A percentile compares a stretch with the other conserved stretches of the same genome.
Conservation (phyloP, 2,888 invertebrate genomes). For the Lasioglossum calceatum region DNA sequence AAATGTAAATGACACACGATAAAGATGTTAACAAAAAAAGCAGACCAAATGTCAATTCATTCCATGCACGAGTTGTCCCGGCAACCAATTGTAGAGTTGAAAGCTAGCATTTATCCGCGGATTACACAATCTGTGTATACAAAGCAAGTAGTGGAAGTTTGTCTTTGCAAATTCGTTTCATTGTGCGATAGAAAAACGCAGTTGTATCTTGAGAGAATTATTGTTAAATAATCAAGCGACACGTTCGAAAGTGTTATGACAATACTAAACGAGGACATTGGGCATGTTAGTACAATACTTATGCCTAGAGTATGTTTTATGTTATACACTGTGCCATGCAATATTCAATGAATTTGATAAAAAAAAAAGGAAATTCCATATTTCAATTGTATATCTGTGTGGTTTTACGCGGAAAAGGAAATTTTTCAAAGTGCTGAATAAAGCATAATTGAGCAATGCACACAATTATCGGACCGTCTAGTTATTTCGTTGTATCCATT, state of each 20-base stretch:
- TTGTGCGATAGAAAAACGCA: slow-evolving; percentile 16
- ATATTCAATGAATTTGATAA: slow-evolving; percentile 10
- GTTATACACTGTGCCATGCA: slow-evolving; percentile 23
- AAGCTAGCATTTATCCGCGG: not conserved
- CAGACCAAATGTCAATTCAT: slow-evolving; percentile 21
- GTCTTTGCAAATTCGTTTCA: not conserved
- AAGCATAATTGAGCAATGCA: slow-evolving; percentile 31
- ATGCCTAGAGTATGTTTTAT: slow-evolving; percentile 3
- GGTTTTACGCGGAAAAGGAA: slow-evolving; percentile 1
- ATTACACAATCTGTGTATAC: slow-evolving; percentile 18
- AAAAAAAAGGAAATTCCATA: slow-evolving; percentile 1
- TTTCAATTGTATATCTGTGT: slow-evolving; percentile 27
- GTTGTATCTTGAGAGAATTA: not conserved
- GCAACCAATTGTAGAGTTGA: not conserved
- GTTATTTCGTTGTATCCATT: not conserved
- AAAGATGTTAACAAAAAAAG: not conserved
- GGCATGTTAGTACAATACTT: slow-evolving; percentile 10
- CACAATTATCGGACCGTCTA: not conserved
- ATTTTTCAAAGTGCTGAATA: slow-evolving; percentile 14
- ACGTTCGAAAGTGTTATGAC: slow-evolving; percentile 29
- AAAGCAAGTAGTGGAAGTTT: not conserved
- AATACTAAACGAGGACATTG: slow-evolving; percentile 23
- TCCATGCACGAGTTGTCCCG: slow-evolving; percentile 9
- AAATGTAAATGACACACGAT: not conserved
- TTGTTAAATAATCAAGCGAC: slow-evolving; percentile 22